These are phyloP conservation scores for Pterobdella sp. DNA, from an alignment of 2,888 invertebrate genomes.

Conservation along the genomic window DNA sequence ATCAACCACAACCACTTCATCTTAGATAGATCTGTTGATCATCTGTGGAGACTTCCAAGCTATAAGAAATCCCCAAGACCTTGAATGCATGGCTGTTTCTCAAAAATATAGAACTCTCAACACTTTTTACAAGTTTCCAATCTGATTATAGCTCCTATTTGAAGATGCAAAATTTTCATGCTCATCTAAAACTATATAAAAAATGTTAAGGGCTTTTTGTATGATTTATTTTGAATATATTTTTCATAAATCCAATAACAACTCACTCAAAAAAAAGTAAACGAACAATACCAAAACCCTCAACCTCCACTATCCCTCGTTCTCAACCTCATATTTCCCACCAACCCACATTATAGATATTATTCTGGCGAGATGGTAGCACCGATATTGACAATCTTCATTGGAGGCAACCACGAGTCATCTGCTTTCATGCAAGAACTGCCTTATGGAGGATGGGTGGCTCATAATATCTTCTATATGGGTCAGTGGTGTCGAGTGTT, in stretches of 20 bases:
- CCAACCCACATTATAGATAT: conserved; percentile 60
- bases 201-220: background rate
- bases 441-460: conserved; percentile 97
- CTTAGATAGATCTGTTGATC: conserved; percentile 66
- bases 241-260: background rate
- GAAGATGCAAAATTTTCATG: background rate
- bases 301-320: too few species aligned
- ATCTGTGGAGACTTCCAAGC: conserved; percentile 98
- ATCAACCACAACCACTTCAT: background rate
- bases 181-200: background rate
- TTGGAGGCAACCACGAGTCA: conserved; percentile 98
- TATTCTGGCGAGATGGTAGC: conserved; percentile 83
- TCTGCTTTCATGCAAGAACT: conserved; percentile 87
- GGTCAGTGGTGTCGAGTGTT: conserved; percentile 52
- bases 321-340: too few species aligned
- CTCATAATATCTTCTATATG: conserved; percentile 91
- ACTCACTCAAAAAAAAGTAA: background rate
- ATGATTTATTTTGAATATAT: background rate
- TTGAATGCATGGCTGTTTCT: conserved; percentile 91
- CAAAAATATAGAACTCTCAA: conserved; percentile 80
- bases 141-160: background rate
- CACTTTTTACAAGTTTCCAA: conserved; percentile 82
- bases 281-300: too few species aligned
- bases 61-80: conserved; percentile 77
- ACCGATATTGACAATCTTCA: conserved; percentile 84